Conservation (phyloP, 2,113 vertebrate genomes). For the Pelusios castaneus region DNA sequence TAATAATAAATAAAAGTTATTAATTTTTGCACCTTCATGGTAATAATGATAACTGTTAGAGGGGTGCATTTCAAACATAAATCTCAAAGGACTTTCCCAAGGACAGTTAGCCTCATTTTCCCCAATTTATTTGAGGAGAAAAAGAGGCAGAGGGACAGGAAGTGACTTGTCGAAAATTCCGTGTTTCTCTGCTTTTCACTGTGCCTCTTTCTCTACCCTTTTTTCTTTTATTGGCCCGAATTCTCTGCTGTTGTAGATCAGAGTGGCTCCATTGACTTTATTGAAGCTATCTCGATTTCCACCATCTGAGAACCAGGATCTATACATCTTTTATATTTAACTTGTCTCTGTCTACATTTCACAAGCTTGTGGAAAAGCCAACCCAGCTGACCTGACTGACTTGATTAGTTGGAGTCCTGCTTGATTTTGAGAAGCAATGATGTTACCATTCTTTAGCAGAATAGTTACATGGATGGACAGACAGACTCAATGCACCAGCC, state of each 20-base stretch:
- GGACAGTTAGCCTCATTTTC: not conserved
- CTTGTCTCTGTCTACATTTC: not conserved
- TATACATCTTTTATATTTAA: not conserved
- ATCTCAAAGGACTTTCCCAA: not conserved
- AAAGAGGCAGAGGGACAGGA: not conserved
- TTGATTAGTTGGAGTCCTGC: constrained; percentile 28
- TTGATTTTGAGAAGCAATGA: constrained; percentile 18
- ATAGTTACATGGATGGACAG: not conserved
- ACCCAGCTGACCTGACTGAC: not conserved
- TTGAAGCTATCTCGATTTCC: not conserved
- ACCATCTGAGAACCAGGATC: not conserved
- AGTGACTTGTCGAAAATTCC: not conserved
- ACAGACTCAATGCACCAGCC: not conserved
- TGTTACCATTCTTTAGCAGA: not conserved
- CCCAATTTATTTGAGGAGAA: accelerated
- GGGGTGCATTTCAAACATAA: not conserved
- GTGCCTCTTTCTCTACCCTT: not conserved
- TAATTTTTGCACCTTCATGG: not conserved
- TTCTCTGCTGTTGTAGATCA: not conserved
- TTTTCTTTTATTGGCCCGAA: not conserved
- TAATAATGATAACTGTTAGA: not conserved
- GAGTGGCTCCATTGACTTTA: not conserved
- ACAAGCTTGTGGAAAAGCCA: not conserved
- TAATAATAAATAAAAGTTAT: not conserved
- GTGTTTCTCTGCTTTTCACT: not conserved